These are phyloP conservation scores for Diglossa cyanea DNA, from an alignment of 2,797 vertebrate species.

Conservation along the genomic window DNA sequence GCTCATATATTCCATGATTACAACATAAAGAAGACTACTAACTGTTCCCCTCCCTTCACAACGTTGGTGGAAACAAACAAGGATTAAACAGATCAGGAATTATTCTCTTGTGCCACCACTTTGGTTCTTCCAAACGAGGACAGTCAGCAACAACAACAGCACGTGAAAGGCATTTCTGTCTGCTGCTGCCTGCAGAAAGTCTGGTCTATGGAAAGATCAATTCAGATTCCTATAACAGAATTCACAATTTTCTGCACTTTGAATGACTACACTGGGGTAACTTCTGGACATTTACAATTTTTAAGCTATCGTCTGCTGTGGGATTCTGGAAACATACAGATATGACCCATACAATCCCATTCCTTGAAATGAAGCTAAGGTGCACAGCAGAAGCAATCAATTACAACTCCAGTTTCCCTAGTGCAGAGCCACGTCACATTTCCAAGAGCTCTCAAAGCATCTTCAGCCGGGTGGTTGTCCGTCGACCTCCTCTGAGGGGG, in stretches of 20 bases:
- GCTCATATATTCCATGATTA: not conserved
- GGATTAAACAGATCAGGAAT: not conserved
- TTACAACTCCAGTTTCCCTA: not conserved
- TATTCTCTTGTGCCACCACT: not conserved
- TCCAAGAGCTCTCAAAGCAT: not conserved
- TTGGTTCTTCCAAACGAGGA: not conserved
- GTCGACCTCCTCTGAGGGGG: accelerated
- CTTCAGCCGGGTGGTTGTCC: not conserved
- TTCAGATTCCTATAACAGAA: not conserved
- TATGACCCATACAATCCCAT: not conserved
- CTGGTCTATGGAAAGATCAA: not conserved
- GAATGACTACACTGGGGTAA: not conserved
- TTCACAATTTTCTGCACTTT: not conserved
- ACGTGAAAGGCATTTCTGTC: not conserved
- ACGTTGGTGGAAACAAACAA: not conserved
- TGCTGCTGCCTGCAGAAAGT: not conserved
- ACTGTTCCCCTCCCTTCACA: not conserved
- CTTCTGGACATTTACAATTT: not conserved
- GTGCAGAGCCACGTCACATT: not conserved
- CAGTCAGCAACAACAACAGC: not conserved
- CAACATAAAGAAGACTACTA: not conserved
- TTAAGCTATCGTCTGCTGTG: not conserved
- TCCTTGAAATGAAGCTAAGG: not conserved
- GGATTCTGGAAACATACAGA: not conserved
- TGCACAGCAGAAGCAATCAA: not conserved